Base-by-base conservation (phyloP, 2,113 vertebrate genomes). In the Cynopterus brachyotis region DNA sequence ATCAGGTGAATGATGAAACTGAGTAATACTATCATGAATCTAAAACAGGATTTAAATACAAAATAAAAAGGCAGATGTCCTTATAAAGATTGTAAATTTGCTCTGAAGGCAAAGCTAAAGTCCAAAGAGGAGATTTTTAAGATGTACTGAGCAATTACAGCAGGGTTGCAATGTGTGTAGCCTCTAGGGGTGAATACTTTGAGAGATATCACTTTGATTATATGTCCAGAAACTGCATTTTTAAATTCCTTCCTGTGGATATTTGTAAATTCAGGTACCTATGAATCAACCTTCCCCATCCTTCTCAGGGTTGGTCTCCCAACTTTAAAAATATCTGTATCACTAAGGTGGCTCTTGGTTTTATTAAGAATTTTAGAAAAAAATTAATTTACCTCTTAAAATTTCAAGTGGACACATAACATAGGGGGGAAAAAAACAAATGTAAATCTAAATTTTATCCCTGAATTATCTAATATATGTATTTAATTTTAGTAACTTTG, bases 1-100 rank as follows among this genome's bases (percentile, higher is more conserved):
- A 92, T 91, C 76, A 84, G 47, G 45, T 94, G 55, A 89, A 87
- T 45, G 67, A 79, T 91, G 91, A 96, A 96, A 92, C 6, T 82
- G 35, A 82, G 62, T 64, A 89, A 95, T 40, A 86, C 7, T 3
- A 70, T 84, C 64, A 40, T 67, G 60, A 94, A 70, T 96, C 47
- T 78, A 85, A 94, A 96, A 84, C 7, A 17, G 94, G 72, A 91
- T 75, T 97, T 91, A 93, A 85, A 81, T 85, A 62, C 72, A 85
- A 96, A 95, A 85, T 94, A 91, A 96, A 95, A 85, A 95, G 76
- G 78, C 85, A 81, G 28, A 85, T 95, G 89, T 79, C 86, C 89
- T 97, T 91, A 78, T 76, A 42, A 81, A 95, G 80, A 76, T 3
- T 55, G 7, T n/a, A 73, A 76, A 84, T 79, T 88, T 62, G 47